Evolutionary conservation across 2,888 invertebrate species (phyloP), one percentile per base, ranked within the genome.

Genomic region (Luperina nickerlii): DNA sequence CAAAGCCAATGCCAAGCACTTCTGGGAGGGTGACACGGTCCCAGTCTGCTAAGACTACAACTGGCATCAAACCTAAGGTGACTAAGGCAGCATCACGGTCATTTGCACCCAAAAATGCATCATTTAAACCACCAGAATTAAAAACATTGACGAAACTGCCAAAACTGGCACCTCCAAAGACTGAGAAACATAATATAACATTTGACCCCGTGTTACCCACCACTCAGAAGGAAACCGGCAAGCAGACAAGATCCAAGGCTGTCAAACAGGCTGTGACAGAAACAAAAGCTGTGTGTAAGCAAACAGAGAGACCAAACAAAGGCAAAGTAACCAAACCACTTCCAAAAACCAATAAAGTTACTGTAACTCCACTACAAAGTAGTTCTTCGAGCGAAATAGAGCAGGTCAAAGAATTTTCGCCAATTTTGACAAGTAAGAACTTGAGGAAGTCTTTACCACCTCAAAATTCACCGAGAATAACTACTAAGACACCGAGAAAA

Each of bases 91-190:
- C 75, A n/a, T 48, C 80, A 67, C 85, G 91, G 60, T 97, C 97
- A 0, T 97, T 97, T 93, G 97, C 97, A 18, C 97, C 97, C 0
- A 91, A 91, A 76, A 96, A 97, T 94, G 96, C 97, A 27, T 85
- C 92, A 20, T 97, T 98, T 88, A 95, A 94, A 87, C 94, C 97
- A 8, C 97, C 97, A 1, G 80, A 90, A 76, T 66, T 89, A 9
- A 89, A 90, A 84, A 92, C 91, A 18, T 66, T 92, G 13, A 85
- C 81, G 0, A 94, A 92, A 79, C 88, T 92, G 77, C 93, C 94
- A 8, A 91, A 78, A 38, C 78, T 95, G 62, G 90, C 83, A 4
- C 88, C 86, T 68, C 90, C 68, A 91, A 86, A 60, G 83, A 86
- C 63, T 54, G 92, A 90, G 76, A 91, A 89, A 79, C 73, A 65